phyloP scores from a whole-genome alignment of 2,113 vertebrate genomes.

The Parus major region DNA sequence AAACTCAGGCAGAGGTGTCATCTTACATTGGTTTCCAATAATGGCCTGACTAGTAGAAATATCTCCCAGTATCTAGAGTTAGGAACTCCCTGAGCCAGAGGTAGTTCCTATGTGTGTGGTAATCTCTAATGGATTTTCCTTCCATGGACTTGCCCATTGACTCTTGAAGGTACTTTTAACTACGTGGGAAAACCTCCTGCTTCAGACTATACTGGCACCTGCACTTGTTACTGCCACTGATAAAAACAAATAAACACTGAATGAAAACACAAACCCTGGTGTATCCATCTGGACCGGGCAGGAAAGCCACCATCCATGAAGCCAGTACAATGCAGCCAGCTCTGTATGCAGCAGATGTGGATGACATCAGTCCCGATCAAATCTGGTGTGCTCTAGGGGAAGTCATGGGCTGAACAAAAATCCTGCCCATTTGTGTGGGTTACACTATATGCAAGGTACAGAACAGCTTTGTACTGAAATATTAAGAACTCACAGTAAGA shows the following conservation, averaged over 20 bases:
- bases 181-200: not conserved
- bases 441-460: not conserved
- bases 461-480: not conserved
- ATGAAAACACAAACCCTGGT: not conserved
- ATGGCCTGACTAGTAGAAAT: not conserved
- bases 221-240: not conserved
- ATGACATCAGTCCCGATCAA: fast-evolving
- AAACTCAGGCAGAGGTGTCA: not conserved
- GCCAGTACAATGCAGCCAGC: fast-evolving
- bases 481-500: not conserved
- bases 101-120: not conserved
- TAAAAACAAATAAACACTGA: not conserved
- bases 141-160: not conserved
- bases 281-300: not conserved
- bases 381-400: not conserved
- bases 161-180: not conserved
- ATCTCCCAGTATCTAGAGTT: not conserved
- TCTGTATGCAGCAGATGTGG: fast-evolving
- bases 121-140: not conserved
- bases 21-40: not conserved
- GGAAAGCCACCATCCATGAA: fast-evolving
- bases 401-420: not conserved
- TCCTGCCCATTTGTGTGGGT: not conserved
- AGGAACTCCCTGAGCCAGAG: not conserved
- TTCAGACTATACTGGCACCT: not conserved